Base-by-base conservation (phyloP, 2,888 invertebrate genomes). In the Melanotus villosus region DNA sequence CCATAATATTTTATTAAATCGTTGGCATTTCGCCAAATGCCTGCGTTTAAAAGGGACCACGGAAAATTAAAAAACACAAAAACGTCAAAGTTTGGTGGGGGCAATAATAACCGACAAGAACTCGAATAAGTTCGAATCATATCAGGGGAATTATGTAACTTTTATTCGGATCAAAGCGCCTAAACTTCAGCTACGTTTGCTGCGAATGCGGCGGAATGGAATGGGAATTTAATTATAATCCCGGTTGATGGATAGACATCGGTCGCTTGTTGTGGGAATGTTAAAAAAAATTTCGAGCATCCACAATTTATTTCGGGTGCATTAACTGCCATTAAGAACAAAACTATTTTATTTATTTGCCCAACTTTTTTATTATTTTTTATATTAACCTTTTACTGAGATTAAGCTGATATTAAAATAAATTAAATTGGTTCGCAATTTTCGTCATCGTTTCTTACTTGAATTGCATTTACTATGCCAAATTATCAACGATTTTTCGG, bases 1-100 rank as follows among this genome's bases (percentile, higher is more conserved):
- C 34, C 36, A 62, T 62, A 62, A 62, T 62, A 38, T 62, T 62
- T 62, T 50, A 62, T 36, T 62, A 62, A 62, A 62, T 36, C 21
- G 47, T 14, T 62, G 62, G 62, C 47, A 10, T n/a, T 62, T 36
- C 7, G 50, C 62, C 62, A 62, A 50, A 36, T 23, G 50, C 32
- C 9, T 19, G 6, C 43, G 19, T 43, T 62, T 26, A 62, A 62
- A 62, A 32, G 3, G 7, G 19, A 47, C 10, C 9, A 1, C 32
- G n/a, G 32, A 9, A 52, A 32, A 32, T 14, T 18, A 32, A 32
- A 26, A 52, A 32, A 30, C 26, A 26, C 26, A 18, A 52, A 14
- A 16, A 50, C 10, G 14, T 9, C 34, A 32, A 32, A 36, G 6
- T 56, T 23, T n/a, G n/a, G n/a, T n/a, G 16, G 10, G 18, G 21